phyloP scores from a whole-genome alignment of 2,113 vertebrate genomes.

The Oncorhynchus clarkii region DNA sequence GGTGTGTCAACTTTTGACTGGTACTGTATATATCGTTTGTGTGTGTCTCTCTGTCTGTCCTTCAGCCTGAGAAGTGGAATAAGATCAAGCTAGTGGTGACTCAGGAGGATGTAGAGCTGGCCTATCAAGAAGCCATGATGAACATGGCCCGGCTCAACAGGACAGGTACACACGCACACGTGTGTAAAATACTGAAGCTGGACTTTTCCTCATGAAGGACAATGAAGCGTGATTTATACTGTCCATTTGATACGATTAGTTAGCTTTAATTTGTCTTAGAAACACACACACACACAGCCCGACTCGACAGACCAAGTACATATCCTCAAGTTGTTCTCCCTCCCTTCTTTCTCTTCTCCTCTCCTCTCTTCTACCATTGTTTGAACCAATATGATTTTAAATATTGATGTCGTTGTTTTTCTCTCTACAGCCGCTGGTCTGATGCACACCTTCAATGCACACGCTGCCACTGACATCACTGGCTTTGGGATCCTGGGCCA shows the following conservation, averaged over 20 bases:
- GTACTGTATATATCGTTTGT: too few relatives aligned
- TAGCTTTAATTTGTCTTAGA: too few relatives aligned
- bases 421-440: constrained; percentile 87
- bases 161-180: constrained; percentile 77
- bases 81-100: constrained; percentile 99
- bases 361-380: too few relatives aligned
- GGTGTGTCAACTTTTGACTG: too few relatives aligned
- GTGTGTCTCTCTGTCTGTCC: not conserved
- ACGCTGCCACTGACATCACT: constrained; percentile 97
- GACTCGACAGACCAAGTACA: not conserved
- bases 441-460: constrained; percentile 99
- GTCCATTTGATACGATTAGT: too few relatives aligned
- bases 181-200: too few relatives aligned
- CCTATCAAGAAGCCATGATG: constrained; percentile 99
- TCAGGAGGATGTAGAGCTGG: constrained; percentile 95
- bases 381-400: too few relatives aligned
- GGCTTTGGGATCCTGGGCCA: constrained; percentile 97
- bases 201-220: too few relatives aligned
- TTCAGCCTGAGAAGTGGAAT: constrained; percentile 98
- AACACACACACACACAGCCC: too few relatives aligned
- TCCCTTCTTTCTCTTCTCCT: not conserved
- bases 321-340: constrained; percentile 2
- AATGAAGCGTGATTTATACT: too few relatives aligned
- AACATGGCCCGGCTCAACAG: constrained; percentile 98
- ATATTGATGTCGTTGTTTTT: too few relatives aligned